Evolutionary conservation across 2,797 vertebrate species (phyloP).

Genomic region (Hydrophis major): DNA sequence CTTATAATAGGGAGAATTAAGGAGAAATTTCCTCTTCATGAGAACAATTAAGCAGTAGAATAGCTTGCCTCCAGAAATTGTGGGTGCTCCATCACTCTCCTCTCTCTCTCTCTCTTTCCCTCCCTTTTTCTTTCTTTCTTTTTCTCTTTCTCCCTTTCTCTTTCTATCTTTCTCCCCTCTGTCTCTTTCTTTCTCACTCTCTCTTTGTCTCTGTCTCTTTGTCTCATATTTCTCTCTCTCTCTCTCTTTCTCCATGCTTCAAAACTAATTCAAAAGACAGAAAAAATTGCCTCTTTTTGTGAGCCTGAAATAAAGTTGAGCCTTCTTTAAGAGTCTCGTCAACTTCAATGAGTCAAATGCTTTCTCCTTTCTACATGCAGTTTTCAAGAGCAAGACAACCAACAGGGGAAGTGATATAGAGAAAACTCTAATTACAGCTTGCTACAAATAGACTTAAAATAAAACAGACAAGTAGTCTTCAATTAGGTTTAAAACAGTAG

Average conservation of each 20-base stretch:
- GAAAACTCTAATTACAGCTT: conserved; percentile 12
- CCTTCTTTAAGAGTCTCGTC: background rate
- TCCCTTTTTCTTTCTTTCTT: rapidly evolving
- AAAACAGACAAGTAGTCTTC: background rate
- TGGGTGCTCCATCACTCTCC: too few species aligned
- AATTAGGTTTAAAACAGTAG: background rate
- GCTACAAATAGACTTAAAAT: background rate
- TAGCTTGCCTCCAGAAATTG: too few species aligned
- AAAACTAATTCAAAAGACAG: background rate
- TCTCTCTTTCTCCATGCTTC: background rate
- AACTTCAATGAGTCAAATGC: background rate
- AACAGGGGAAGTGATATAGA: background rate
- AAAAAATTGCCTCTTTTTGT: background rate
- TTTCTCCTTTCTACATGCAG: background rate
- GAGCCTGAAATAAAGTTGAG: background rate
- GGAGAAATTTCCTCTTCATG: too few species aligned
- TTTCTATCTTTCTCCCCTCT: too few species aligned
- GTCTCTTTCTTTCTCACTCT: rapidly evolving
- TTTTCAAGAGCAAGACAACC: background rate
- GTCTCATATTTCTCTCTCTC: background rate
- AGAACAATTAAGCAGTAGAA: too few species aligned
- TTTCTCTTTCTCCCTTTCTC: rapidly evolving
- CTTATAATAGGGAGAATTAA: too few species aligned
- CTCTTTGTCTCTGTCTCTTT: background rate
- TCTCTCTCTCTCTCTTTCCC: too few species aligned